Evolutionary conservation across 2,888 invertebrate genomes (phyloP).

Genomic region (Tipula confusa): DNA sequence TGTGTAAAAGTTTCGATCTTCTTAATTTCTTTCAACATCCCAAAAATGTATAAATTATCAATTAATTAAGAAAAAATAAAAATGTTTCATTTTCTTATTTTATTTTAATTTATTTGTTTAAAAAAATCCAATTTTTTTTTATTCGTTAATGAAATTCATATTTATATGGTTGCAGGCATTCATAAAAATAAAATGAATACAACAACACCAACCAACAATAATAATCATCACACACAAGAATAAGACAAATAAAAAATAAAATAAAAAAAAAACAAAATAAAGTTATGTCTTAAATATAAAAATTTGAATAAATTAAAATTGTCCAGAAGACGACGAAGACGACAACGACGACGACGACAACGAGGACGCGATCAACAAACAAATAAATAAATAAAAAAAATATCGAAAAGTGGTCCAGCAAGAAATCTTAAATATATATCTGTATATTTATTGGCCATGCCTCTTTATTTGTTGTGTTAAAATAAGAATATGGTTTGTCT

Average conservation of each 20-base stretch:
- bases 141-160: slow-evolving; percentile 15
- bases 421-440: background rate
- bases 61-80: slow-evolving; percentile 20
- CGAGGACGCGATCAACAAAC: too few relatives aligned
- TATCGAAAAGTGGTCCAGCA: background rate
- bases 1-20: too few relatives aligned
- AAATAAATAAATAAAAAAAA: background rate
- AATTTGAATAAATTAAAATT: slow-evolving; percentile 25
- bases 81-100: slow-evolving; percentile 25
- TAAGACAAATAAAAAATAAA: too few relatives aligned
- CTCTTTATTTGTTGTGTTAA: slow-evolving; percentile 6
- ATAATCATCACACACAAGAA: background rate
- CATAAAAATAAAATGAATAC: background rate
- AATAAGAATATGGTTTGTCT: slow-evolving; percentile 16
- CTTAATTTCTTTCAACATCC: slow-evolving; percentile 12
- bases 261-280: background rate
- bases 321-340: background rate
- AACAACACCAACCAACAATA: slow-evolving; percentile 15
- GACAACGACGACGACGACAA: too few relatives aligned
- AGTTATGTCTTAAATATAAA: background rate
- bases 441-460: slow-evolving; percentile 12
- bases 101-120: slow-evolving; percentile 25
- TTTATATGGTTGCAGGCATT: slow-evolving; percentile 1
- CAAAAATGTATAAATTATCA: slow-evolving; percentile 25
- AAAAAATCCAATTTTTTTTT: background rate